Evolutionary conservation across 2,888 invertebrate species (phyloP).

Genomic region (Perithous albicinctus): DNA sequence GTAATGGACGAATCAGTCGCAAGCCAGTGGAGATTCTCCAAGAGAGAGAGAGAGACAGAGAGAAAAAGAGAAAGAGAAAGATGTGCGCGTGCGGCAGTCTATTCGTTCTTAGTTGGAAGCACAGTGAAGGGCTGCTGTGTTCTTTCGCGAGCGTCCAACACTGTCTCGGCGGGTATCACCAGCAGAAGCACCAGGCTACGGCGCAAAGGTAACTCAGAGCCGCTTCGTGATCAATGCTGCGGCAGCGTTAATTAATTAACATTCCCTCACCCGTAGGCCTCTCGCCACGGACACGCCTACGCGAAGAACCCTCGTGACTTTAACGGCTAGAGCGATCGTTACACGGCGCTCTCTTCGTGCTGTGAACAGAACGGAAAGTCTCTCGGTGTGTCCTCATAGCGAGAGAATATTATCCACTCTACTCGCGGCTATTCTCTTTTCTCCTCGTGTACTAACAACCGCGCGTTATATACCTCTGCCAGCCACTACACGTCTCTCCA

Average conservation of each 20-base stretch:
- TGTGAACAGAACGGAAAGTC: conserved; percentile 32
- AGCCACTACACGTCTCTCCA: conserved; percentile 15
- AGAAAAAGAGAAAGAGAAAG: neutral
- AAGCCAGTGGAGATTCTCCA: conserved; percentile 42
- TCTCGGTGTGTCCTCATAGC: conserved; percentile 11
- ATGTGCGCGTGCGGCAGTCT: conserved; percentile 48
- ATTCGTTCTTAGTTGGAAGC: conserved; percentile 45
- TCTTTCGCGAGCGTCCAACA: conserved; percentile 23
- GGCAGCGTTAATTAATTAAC: conserved; percentile 79
- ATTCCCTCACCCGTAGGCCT: conserved; percentile 76
- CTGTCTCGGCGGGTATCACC: conserved; percentile 22
- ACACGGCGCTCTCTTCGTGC: conserved; percentile 15
- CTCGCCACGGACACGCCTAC: conserved; percentile 57
- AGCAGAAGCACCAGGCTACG: conserved; percentile 41
- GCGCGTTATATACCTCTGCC: too few relatives aligned
- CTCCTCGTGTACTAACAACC: conserved; percentile 27
- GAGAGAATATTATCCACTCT: conserved; percentile 14
- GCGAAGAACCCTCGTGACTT: conserved; percentile 60
- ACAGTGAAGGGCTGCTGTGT: conserved; percentile 34
- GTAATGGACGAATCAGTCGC: conserved; percentile 46
- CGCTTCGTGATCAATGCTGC: conserved; percentile 78
- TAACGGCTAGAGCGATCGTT: conserved; percentile 57
- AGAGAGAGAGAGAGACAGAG: conserved; percentile 19
- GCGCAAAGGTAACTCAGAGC: conserved; percentile 65
- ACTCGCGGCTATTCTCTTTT: conserved; percentile 33